A percentile compares a stretch with the other conserved stretches of the same genome.
phyloP scores from a whole-genome alignment of 2,797 vertebrate species.

The Coluber constrictor region DNA sequence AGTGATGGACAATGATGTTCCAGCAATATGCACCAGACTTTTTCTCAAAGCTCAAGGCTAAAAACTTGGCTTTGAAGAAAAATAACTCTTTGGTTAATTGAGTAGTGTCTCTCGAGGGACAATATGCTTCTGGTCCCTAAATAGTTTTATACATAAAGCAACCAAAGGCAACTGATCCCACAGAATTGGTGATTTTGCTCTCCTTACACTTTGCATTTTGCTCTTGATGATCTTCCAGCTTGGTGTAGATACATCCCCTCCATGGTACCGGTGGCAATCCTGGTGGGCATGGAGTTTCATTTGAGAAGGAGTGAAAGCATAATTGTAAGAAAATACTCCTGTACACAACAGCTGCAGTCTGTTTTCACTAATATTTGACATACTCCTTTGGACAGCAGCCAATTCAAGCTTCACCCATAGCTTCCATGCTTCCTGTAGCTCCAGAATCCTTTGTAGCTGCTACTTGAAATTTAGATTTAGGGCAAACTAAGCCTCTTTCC shows the following conservation, averaged over 20 bases:
- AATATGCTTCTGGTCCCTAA: not conserved
- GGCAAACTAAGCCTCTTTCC: slow-evolving; percentile 59
- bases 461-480: slow-evolving; percentile 47
- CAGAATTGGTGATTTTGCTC: not conserved
- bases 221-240: not conserved
- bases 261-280: not conserved
- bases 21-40: not conserved
- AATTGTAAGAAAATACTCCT: slow-evolving; percentile 30
- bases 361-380: slow-evolving; percentile 79
- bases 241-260: not conserved
- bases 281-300: not conserved
- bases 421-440: slow-evolving; percentile 60
- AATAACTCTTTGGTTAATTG: not conserved
- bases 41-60: not conserved
- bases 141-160: not conserved
- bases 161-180: not conserved
- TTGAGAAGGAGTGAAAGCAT: slow-evolving; percentile 36
- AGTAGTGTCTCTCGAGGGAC: not conserved
- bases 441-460: slow-evolving; percentile 57
- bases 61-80: not conserved
- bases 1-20: not conserved
- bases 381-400: slow-evolving; percentile 66
- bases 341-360: slow-evolving; percentile 73
- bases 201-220: not conserved
- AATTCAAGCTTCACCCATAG: slow-evolving; percentile 63